These are phyloP conservation scores for Plebejus melissa DNA, from an alignment of 2,888 invertebrate species.

Conservation along the genomic window DNA sequence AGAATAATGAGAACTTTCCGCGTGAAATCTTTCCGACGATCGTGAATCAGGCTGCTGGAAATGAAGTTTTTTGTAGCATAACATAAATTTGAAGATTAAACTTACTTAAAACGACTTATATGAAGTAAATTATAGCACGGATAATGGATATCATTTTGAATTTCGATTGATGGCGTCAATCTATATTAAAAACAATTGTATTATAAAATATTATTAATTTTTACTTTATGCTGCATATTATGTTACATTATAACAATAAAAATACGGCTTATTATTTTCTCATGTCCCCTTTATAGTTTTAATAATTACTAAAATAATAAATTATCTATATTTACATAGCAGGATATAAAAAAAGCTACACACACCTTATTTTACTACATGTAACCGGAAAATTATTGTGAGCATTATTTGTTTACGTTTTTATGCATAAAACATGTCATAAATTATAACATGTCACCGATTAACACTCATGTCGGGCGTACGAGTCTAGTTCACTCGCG, in stretches of 20 bases:
- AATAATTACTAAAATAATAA: not conserved
- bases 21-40: no score
- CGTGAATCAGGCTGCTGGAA: not conserved
- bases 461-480: not conserved
- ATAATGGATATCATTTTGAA: no score
- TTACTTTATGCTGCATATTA: no score
- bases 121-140: no score
- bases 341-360: not conserved
- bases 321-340: no score
- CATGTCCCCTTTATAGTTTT: not conserved
- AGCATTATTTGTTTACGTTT: not conserved
- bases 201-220: no score
- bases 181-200: no score
- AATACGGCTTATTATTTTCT: no score
- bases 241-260: no score
- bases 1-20: no score
- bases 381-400: not conserved
- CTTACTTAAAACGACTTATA: no score
- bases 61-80: not conserved
- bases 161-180: no score
- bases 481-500: slow-evolving; percentile 11
- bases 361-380: not conserved
- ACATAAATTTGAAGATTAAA: not conserved
- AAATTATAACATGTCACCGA: slow-evolving; percentile 3
- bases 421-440: not conserved